Evolutionary conservation across 2,888 invertebrate species (phyloP).

Genomic region (Brassicogethes aeneus): DNA sequence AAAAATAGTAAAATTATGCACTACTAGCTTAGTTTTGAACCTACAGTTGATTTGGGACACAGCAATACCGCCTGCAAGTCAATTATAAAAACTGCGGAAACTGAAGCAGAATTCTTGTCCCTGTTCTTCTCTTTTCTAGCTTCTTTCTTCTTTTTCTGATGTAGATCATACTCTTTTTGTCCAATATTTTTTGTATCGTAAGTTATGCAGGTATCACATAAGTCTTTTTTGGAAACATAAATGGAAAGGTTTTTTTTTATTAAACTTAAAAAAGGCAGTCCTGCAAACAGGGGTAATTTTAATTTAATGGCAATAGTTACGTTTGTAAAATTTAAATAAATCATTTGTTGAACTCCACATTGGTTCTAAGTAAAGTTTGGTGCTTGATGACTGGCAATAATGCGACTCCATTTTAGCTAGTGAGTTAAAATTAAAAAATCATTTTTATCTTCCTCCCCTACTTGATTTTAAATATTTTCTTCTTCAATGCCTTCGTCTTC

Average conservation of each 20-base stretch:
- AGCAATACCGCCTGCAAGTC: conserved; percentile 13
- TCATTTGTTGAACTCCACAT: neutral
- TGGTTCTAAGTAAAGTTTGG: neutral
- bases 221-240: neutral
- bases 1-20: conserved; percentile 13
- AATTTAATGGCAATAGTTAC: neutral
- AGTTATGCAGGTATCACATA: neutral
- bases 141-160: conserved; percentile 8
- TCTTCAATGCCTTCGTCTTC: no score
- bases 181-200: conserved; percentile 5
- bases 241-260: neutral
- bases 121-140: conserved; percentile 12
- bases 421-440: neutral
- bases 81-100: conserved; percentile 9
- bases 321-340: neutral
- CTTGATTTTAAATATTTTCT: no score
- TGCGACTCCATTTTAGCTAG: neutral
- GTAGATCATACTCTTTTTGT: conserved; percentile 8
- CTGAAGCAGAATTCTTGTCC: conserved; percentile 4
- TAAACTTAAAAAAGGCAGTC: neutral
- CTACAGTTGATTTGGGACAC: conserved; percentile 11
- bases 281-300: neutral
- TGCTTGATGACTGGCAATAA: neutral
- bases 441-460: no score
- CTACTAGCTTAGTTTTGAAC: conserved; percentile 13